Percentiles rank a stretch among this genome's conserved stretches.
Evolutionary conservation across 2,888 invertebrate genomes (phyloP).

Genomic region (Catocala fraxini): DNA sequence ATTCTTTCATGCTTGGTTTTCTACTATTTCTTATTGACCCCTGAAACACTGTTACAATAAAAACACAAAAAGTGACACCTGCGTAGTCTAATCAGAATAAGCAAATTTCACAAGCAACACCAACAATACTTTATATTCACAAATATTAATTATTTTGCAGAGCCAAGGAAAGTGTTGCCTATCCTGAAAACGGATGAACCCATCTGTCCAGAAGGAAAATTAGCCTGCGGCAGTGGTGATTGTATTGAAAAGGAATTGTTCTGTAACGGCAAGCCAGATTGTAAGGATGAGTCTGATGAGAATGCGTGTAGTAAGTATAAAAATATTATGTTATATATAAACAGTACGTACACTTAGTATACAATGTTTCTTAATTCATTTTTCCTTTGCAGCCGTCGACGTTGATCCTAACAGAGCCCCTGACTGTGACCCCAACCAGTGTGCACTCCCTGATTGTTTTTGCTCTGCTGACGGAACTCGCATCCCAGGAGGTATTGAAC

Average conservation of each 20-base stretch:
- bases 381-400: slow-evolving; percentile 91
- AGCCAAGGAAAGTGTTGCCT: slow-evolving; percentile 95
- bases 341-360: neutral
- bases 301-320: slow-evolving; percentile 96
- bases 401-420: slow-evolving; percentile 97
- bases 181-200: slow-evolving; percentile 97
- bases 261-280: slow-evolving; percentile 97
- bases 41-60: slow-evolving; percentile 65
- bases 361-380: neutral
- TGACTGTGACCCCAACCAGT: slow-evolving; percentile 96
- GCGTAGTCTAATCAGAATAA: slow-evolving; percentile 39
- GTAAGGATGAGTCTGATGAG: slow-evolving; percentile 98
- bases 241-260: slow-evolving; percentile 97
- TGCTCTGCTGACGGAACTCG: slow-evolving; percentile 97
- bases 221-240: slow-evolving; percentile 97
- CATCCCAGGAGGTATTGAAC: slow-evolving; percentile 94
- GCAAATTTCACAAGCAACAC: slow-evolving; percentile 19
- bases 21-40: slow-evolving; percentile 59
- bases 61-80: slow-evolving; percentile 63
- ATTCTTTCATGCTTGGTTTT: slow-evolving; percentile 69
- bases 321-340: neutral
- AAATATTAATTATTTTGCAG: slow-evolving; percentile 84
- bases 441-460: slow-evolving; percentile 96
- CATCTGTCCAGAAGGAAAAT: slow-evolving; percentile 95
- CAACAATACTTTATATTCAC: slow-evolving; percentile 25